Percentiles rank a stretch among this genome's conserved stretches.
phyloP scores from a whole-genome alignment of 2,888 invertebrate species.

The Asteroscopus sphinx region DNA sequence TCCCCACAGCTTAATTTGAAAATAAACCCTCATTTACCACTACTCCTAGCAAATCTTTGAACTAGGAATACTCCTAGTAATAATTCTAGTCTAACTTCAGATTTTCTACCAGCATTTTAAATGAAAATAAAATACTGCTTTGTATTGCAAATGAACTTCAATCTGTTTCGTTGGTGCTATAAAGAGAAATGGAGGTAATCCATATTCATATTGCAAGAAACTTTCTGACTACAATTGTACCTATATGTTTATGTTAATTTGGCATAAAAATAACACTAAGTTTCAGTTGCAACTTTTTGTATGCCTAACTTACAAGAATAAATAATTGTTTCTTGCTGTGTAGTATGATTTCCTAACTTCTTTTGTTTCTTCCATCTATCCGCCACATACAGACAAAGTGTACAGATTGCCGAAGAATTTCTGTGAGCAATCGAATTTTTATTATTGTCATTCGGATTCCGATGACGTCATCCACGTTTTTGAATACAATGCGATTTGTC shows the following conservation, averaged over 20 bases:
- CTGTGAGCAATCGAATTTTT: too few relatives aligned
- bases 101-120: constrained; percentile 16
- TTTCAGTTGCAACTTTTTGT: constrained; percentile 20
- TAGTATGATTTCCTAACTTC: not conserved
- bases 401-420: too few relatives aligned
- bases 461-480: too few relatives aligned
- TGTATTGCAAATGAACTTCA: constrained; percentile 44
- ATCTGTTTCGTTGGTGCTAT: constrained; percentile 24
- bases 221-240: constrained; percentile 11
- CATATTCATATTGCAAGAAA: constrained; percentile 47
- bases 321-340: not conserved
- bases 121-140: constrained; percentile 29
- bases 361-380: too few relatives aligned
- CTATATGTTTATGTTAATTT: constrained; percentile 32
- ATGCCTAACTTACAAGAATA: not conserved
- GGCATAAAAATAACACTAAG: constrained; percentile 13
- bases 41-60: constrained; percentile 1
- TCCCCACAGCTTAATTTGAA: not conserved
- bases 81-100: not conserved
- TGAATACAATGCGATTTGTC: too few relatives aligned
- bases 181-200: constrained; percentile 11
- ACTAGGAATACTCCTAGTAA: not conserved
- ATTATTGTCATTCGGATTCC: too few relatives aligned
- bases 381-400: too few relatives aligned
- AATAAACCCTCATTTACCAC: constrained; percentile 4